Evolutionary conservation across 2,797 vertebrate genomes (phyloP), one percentile per base, ranked within the genome.

Genomic region (Acipenser oxyrinchus): DNA sequence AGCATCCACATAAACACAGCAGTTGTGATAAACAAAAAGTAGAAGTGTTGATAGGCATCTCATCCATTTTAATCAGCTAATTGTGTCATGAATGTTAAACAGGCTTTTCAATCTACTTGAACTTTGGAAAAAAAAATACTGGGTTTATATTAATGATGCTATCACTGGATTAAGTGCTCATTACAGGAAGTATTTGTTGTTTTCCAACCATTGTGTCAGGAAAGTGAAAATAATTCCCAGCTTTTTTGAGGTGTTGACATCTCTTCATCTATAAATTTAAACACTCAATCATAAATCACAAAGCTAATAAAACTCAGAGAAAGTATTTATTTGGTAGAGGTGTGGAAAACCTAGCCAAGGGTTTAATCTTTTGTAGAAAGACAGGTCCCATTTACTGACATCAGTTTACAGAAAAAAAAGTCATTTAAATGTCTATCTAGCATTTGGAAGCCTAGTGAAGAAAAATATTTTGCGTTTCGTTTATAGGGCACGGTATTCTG

Each of bases 11-110:
- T n/a, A 48, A 66, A 58, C n/a, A 58, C 53, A 8, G 10, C 51
- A 9, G 10, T 66, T 12, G 55, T 11, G 18, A 49, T 48, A 57
- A 69, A 65, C 10, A 50, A 57, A 50, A 63, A 62, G 13, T 37
- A 11, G 13, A 37, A 69, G 15, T 66, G 64, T 50, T 57, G 53
- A 37, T 13, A 15, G 68, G 37, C 61, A 8, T 48, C 51, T 64
- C 61, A 13, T 63, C 60, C 48, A 59, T 52, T 59, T 18, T 48
- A 63, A 68, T 62, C 52, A 9, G 52, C 49, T 68, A 64, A 64
- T 64, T 58, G 52, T 64, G 48, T 49, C 67, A 69, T 18, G 7
- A 59, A 64, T 64, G 68, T 69, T 69, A 69, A 64, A 64, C 48
- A 62, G 50, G 64, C 63, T 53, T 62, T 69, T 65, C 57, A 52